Percentiles rank a stretch among this genome's conserved stretches.
These are phyloP conservation scores for Halichoerus grypus DNA, from an alignment of 2,113 vertebrate genomes.

Conservation along the genomic window DNA sequence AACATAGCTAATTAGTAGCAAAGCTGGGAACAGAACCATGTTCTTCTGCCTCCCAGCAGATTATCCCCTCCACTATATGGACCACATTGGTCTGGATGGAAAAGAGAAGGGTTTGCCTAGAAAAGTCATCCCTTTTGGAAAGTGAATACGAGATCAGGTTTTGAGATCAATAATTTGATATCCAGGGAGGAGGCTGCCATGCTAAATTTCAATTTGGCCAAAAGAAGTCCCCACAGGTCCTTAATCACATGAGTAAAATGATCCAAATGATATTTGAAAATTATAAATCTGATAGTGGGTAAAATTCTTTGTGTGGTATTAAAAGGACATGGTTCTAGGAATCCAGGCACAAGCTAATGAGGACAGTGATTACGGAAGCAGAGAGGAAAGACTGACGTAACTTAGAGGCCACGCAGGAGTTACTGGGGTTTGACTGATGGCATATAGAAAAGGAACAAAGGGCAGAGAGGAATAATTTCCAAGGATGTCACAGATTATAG, in stretches of 20 bases:
- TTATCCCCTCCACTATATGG: not conserved
- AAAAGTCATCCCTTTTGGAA: not conserved
- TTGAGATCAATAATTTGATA: not conserved
- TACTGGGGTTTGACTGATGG: not conserved
- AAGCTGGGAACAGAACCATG: not conserved
- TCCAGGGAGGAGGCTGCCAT: not conserved
- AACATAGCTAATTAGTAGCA: not conserved
- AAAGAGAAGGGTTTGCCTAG: not conserved
- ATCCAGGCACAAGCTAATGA: not conserved
- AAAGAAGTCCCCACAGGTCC: not conserved
- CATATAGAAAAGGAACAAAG: not conserved
- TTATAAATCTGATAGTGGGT: not conserved
- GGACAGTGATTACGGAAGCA: not conserved
- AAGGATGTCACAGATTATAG: not conserved
- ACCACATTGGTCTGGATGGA: not conserved
- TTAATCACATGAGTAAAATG: conserved; percentile 11
- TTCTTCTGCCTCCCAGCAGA: not conserved
- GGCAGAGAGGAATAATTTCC: not conserved
- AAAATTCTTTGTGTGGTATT: not conserved
- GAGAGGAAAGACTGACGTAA: not conserved
- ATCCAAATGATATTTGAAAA: not conserved
- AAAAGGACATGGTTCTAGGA: not conserved
- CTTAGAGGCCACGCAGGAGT: not conserved
- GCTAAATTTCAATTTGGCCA: not conserved
- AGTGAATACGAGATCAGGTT: not conserved